Conservation (phyloP, 1,140 invertebrate species). For the Tetragonula clypearis region DNA sequence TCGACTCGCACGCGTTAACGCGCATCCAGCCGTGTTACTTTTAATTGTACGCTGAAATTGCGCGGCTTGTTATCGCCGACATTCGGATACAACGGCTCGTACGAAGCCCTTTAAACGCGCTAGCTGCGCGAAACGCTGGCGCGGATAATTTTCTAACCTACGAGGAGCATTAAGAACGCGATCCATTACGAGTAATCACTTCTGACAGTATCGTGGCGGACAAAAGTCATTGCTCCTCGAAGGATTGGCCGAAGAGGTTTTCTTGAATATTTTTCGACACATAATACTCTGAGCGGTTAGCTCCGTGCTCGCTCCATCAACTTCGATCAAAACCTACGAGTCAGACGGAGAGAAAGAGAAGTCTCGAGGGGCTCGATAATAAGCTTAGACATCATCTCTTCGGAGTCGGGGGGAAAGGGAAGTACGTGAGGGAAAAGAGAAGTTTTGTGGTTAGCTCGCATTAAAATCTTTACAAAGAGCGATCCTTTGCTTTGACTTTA, state of each 20-base stretch:
- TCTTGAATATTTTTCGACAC: constrained; percentile 75
- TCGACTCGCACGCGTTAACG: constrained; percentile 2
- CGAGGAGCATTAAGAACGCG: constrained; percentile 48
- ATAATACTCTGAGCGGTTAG: constrained; percentile 78
- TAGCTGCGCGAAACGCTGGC: neutral
- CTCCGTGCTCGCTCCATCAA: constrained; percentile 75
- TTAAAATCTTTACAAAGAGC: constrained; percentile 49
- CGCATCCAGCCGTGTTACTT: neutral
- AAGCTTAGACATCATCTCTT: constrained; percentile 60
- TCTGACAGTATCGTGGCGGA: constrained; percentile 60
- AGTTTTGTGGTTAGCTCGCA: constrained; percentile 51
- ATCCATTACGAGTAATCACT: constrained; percentile 62
- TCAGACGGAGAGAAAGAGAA: constrained; percentile 62
- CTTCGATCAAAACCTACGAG: constrained; percentile 73
- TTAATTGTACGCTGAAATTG: constrained; percentile 16
- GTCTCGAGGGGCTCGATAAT: constrained; percentile 60
- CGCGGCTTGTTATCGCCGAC: neutral
- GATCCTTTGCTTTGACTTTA: neutral
- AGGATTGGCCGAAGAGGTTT: constrained; percentile 66
- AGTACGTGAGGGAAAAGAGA: neutral
- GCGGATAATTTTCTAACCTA: constrained; percentile 5
- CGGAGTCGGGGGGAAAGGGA: constrained; percentile 8
- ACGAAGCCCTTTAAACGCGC: neutral
- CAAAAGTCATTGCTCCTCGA: constrained; percentile 73
- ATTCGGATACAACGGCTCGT: neutral